Evolutionary conservation across 2,888 invertebrate species (phyloP), one percentile per base, ranked within the genome.

Genomic region (Notodonta dromedarius): DNA sequence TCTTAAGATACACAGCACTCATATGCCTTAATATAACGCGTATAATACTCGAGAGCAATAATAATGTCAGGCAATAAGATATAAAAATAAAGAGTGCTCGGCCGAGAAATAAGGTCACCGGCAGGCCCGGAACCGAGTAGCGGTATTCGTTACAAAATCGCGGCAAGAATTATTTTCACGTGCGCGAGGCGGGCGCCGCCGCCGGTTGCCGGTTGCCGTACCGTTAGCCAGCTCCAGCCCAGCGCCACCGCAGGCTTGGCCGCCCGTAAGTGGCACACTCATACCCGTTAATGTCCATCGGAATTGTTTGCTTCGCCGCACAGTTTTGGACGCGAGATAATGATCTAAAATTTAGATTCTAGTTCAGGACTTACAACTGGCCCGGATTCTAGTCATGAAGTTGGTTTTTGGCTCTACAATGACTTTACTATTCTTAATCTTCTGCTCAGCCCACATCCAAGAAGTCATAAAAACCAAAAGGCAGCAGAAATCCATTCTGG

Each of bases 81-180:
- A 87, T 87, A 89, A 90, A 90, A 90, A 89, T 89, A 90, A 88
- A 89, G 86, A 90, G 90, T 86, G 80, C 83, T 84, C 86, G 83
- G 80, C 76, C 81, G 80, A 87, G 87, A 88, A 93, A 92, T 93
- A 93, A 90, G 93, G 93, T 90, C 91, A 87, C 85, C 86, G 84
- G 80, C 88, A 85, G 79, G 91, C 89, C 93, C 93, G 92, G 92
- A 93, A 93, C 91, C 85, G 86, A 86, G 82, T 91, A 93, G 89
- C 93, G 91, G 93, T 91, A 82, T 90, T 86, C 82, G 87, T 93
- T 93, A 92, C 93, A 91, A 93, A 93, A 93, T 91, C 89, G 88
- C 93, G 88, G 89, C 91, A 91, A 93, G 93, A 92, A 93, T 92
- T 92, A 93, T 92, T 87, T 92, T 92, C 92, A 92, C 91, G 93